Conservation (phyloP, 1,140 invertebrate species). For the Choristoneura fumiferana region DNA sequence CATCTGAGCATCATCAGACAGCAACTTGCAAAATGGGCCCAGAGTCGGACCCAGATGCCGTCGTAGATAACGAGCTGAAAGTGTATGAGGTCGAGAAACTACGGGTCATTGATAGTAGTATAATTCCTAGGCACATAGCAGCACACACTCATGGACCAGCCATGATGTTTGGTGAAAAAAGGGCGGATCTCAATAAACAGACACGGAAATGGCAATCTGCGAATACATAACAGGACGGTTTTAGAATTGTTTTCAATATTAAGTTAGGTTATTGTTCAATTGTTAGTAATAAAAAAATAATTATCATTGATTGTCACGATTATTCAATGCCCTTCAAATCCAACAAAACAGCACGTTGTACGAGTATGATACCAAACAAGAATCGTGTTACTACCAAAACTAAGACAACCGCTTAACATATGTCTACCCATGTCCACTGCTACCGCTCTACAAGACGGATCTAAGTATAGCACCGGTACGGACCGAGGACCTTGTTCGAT, state of each 20-base stretch:
- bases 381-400: no score
- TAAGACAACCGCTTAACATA: no score
- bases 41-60: slow-evolving; percentile 80
- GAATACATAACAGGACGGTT: neutral
- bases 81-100: slow-evolving; percentile 85
- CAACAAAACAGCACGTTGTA: no score
- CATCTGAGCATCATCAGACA: slow-evolving; percentile 85
- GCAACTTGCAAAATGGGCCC: slow-evolving; percentile 90
- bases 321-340: no score
- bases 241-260: neutral
- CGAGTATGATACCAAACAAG: no score
- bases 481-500: no score
- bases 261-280: no score
- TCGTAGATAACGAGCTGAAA: slow-evolving; percentile 85
- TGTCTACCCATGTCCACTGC: no score
- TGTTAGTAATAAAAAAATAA: no score
- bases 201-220: slow-evolving; percentile 65
- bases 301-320: no score
- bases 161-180: slow-evolving; percentile 93
- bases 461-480: no score
- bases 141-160: slow-evolving; percentile 87
- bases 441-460: no score
- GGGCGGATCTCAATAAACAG: slow-evolving; percentile 87
- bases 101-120: slow-evolving; percentile 86
- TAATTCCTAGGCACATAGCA: slow-evolving; percentile 85